These are phyloP conservation scores for Cricetomys ansorgei DNA, from an alignment of 2,113 vertebrate genomes.

Conservation along the genomic window DNA sequence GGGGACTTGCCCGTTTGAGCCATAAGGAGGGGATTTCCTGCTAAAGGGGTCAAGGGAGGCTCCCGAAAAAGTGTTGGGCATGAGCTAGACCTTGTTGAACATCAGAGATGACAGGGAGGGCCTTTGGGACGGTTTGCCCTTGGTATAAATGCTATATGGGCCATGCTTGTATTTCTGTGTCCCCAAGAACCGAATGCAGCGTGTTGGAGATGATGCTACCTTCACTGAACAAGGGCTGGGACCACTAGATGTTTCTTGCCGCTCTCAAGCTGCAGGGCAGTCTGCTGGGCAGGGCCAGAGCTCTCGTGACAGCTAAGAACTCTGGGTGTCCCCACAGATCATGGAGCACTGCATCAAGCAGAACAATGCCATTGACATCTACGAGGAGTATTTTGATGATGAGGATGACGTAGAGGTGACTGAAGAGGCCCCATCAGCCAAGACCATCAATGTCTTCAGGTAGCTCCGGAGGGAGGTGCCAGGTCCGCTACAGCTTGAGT, in stretches of 20 bases:
- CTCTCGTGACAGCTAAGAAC: rapidly evolving
- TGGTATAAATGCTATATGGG: not conserved
- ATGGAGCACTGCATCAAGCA: constrained; percentile 94
- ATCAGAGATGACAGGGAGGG: not conserved
- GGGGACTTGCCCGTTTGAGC: not conserved
- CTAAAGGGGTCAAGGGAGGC: not conserved
- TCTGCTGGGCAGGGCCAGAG: not conserved
- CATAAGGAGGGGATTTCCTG: not conserved
- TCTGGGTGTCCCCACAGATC: constrained; percentile 79
- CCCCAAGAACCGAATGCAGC: not conserved
- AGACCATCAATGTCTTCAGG: constrained; percentile 94
- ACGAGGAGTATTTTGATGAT: constrained; percentile 91
- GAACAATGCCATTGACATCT: constrained; percentile 95
- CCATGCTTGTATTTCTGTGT: not conserved
- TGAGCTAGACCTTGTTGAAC: not conserved
- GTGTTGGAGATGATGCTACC: not conserved
- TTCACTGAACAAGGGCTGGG: not conserved
- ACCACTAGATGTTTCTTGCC: not conserved
- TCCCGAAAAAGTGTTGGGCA: not conserved
- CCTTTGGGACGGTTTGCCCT: not conserved
- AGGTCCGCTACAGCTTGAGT: not conserved
- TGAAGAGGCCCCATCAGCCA: constrained; percentile 90
- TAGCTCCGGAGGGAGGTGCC: constrained; percentile 46
- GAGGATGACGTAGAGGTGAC: constrained; percentile 86
- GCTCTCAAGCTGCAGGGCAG: not conserved